Base-by-base conservation (phyloP, 2,113 vertebrate genomes). In the Thunnus thynnus region DNA sequence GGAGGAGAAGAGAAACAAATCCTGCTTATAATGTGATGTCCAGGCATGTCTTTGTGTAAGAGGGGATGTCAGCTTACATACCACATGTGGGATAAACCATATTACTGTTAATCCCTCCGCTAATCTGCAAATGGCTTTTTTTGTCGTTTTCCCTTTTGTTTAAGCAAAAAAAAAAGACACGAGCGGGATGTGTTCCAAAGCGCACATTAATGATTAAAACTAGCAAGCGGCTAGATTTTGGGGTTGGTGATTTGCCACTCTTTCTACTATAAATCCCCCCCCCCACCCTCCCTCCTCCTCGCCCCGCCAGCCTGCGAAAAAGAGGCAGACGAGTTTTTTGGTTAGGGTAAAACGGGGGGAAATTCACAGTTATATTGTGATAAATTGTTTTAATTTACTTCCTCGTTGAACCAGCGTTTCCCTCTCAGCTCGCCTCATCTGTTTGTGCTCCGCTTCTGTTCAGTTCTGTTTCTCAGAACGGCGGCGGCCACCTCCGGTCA, bases 61-160 rank as follows among this genome's bases (percentile, higher is more conserved):
- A 82, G 86, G 83, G 79, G 79, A 91, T 82, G 90, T 89, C 87
- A 89, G 90, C 84, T 91, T 91, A 91, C 88, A 88, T 78, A 80
- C 75, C 88, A 88, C 91, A 89, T 92, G 90, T 90, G 88, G 91
- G 86, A 90, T 93, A 84, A 91, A 94, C 90, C 90, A 92, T 90
- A 91, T 92, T 93, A 93, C 89, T 60, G 87, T 75, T 91, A 93
- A 93, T 93, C 93, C 90, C 55, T 64, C n/a, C 65, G 46, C 89
- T 95, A 93, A 93, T 94, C 93, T 93, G 90, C 89, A 89, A 92
- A 93, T 92, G 90, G 89, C 84, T 85, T 83, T 67, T 86, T 79
- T 68, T 81, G 75, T 86, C 64, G 22, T 84, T 84, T 22, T 85
- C 71, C 80, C 80, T 92, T 91, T 91, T 94, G 90, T 93, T 92